phyloP scores from a whole-genome alignment of 2,113 vertebrate genomes.

The Paedocypris sp. region DNA sequence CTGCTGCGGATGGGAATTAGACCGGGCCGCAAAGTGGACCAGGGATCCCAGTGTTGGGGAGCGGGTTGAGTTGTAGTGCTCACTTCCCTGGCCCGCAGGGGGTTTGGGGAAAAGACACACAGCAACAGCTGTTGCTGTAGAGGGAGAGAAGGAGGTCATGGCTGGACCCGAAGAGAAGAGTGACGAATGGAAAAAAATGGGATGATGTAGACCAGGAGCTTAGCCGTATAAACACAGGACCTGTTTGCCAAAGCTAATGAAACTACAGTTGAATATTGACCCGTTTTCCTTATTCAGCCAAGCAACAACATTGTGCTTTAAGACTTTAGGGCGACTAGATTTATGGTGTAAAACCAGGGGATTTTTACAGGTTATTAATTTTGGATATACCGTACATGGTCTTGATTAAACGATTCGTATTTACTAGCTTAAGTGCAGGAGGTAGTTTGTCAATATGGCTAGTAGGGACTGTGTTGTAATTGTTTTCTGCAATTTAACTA shows the following conservation, averaged over 20 bases:
- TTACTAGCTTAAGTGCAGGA: no score
- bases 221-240: constrained; percentile 3
- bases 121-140: constrained; percentile 11
- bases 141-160: constrained; percentile 4
- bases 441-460: no score
- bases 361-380: background rate
- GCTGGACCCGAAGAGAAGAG: background rate
- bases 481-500: no score
- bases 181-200: constrained; percentile 32
- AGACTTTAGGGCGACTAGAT: background rate
- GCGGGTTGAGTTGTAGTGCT: background rate
- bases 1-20: no score
- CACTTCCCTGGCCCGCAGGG: background rate
- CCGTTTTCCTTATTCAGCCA: constrained; percentile 12
- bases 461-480: no score
- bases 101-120: constrained; percentile 12
- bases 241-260: constrained; percentile 26
- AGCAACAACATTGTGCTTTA: background rate
- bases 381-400: no score
- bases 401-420: no score
- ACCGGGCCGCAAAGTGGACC: background rate
- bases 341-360: background rate
- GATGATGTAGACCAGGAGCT: constrained; percentile 20
- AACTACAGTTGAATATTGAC: constrained; percentile 16
- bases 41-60: constrained; percentile 2